Evolutionary conservation across 2,797 vertebrate genomes (phyloP).

Genomic region (Alauda arvensis): DNA sequence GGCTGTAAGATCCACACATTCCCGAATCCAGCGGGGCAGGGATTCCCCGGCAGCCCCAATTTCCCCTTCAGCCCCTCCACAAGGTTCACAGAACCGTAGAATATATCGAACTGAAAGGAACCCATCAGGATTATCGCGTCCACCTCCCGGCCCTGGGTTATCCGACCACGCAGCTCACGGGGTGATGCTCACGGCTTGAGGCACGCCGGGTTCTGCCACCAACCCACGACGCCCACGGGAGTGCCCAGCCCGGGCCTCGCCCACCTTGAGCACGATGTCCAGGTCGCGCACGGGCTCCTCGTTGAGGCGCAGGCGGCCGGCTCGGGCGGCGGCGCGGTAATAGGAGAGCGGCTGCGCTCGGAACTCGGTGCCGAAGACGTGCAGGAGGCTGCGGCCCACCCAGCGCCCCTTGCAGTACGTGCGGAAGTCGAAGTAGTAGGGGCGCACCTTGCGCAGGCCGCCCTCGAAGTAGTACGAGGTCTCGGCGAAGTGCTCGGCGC

Average conservation of each 20-base stretch:
- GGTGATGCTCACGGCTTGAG: neutral
- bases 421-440: slow-evolving; percentile 91
- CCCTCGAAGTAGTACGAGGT: slow-evolving; percentile 90
- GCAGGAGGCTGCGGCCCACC: slow-evolving; percentile 86
- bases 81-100: fast-evolving
- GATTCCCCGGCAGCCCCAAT: too few relatives aligned
- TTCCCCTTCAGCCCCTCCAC: neutral
- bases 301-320: slow-evolving; percentile 89
- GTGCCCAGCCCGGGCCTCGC: neutral
- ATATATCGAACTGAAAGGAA: fast-evolving
- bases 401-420: slow-evolving; percentile 97
- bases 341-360: slow-evolving; percentile 84
- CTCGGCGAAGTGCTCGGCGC: slow-evolving; percentile 86
- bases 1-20: neutral
- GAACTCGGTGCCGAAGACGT: slow-evolving; percentile 91
- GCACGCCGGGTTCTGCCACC: neutral
- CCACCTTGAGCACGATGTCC: slow-evolving; percentile 85
- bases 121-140: neutral
- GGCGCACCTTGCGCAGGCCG: slow-evolving; percentile 90
- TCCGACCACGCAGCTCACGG: fast-evolving
- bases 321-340: slow-evolving; percentile 81
- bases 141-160: neutral
- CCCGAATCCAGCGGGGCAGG: fast-evolving
- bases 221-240: neutral
- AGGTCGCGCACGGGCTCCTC: slow-evolving; percentile 82